Percentiles rank a stretch among this genome's conserved stretches.
Evolutionary conservation across 2,888 invertebrate species (phyloP).

Genomic region (Odontocerum albicorne): DNA sequence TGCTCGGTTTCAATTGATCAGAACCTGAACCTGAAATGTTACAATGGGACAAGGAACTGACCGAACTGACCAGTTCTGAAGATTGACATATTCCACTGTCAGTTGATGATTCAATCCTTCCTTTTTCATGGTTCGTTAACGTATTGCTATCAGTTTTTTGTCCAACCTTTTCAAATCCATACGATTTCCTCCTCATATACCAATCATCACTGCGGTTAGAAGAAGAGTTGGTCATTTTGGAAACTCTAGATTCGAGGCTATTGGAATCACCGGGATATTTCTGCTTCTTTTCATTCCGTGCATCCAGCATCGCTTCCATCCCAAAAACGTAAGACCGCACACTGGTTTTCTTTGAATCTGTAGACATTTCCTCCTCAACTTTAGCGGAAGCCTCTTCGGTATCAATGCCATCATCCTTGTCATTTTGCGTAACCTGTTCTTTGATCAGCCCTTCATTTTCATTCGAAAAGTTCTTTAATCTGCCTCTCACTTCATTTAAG

Average conservation of each 20-base stretch:
- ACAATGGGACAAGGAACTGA: slow-evolving; percentile 10
- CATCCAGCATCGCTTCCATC: slow-evolving; percentile 44
- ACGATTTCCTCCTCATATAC: slow-evolving; percentile 75
- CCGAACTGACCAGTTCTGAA: slow-evolving; percentile 61
- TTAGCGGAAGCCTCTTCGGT: slow-evolving; percentile 43
- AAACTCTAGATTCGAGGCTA: slow-evolving; percentile 50
- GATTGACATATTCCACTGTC: slow-evolving; percentile 77
- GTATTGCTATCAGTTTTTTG: slow-evolving; percentile 40
- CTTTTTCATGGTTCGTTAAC: slow-evolving; percentile 49
- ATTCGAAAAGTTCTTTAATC: slow-evolving; percentile 50
- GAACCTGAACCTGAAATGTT: neutral
- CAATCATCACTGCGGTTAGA: slow-evolving; percentile 59
- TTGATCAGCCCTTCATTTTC: slow-evolving; percentile 41
- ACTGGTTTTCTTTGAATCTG: slow-evolving; percentile 38
- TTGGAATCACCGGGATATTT: slow-evolving; percentile 44
- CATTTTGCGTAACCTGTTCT: slow-evolving; percentile 39
- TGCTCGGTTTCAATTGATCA: neutral
- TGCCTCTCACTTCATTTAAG: slow-evolving; percentile 60
- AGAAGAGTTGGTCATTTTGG: slow-evolving; percentile 44
- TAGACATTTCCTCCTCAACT: slow-evolving; percentile 25
- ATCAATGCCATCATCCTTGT: slow-evolving; percentile 50
- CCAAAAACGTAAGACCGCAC: slow-evolving; percentile 51
- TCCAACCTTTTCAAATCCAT: slow-evolving; percentile 68
- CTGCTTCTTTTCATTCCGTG: slow-evolving; percentile 40
- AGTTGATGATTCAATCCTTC: slow-evolving; percentile 72